Evolutionary conservation across 1,140 invertebrate genomes (phyloP), one percentile per base, ranked within the genome.

Genomic region (Sinella curviseta): DNA sequence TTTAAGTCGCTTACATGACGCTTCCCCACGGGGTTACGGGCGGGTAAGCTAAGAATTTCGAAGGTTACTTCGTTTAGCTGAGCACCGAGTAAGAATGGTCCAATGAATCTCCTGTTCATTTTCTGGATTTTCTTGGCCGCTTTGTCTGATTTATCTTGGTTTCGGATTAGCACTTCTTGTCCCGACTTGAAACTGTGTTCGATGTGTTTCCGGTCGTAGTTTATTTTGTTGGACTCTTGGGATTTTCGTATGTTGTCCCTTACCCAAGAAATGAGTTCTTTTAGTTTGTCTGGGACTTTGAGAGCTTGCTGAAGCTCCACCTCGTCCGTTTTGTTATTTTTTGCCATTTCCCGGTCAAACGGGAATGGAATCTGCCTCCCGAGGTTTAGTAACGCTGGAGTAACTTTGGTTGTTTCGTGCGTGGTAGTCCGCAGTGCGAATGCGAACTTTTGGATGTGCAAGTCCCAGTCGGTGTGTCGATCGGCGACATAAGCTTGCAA

Each of bases 401-500:
- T 85, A 36, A 83, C 86, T 12, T 84, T 76, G 3, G 86, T 88
- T 0, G 85, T 81, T 20, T 85, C 81, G 80, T 86, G 77, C 1
- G 83, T 78, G 0, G 85, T 86, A 1, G 86, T 86, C 70, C 89
- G 88, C 78, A 87, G 85, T 0, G 87, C 87, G 76, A 87, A 88
- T 0, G 85, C 81, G 12, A 89, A 84, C 28, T 86, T 84, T 1
- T 85, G 82, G 0, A 89, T 76, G 24, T 86, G 80, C 0, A 81
- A 60, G 74, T 86, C 82, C 87, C 86, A 88, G 0, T 75, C 33
- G 3, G 36, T 17, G 67, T 88, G 87, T 28, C 87, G 80, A 0
- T 84, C 78, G 2, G 83, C 82, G 0, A 88, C 83, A 16, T 85
- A 85, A 2, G 86, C 86, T 0, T 83, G 78, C 0, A 89, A 78